Base-by-base conservation (phyloP, 1,140 invertebrate genomes). In the Chelonus insularis region DNA sequence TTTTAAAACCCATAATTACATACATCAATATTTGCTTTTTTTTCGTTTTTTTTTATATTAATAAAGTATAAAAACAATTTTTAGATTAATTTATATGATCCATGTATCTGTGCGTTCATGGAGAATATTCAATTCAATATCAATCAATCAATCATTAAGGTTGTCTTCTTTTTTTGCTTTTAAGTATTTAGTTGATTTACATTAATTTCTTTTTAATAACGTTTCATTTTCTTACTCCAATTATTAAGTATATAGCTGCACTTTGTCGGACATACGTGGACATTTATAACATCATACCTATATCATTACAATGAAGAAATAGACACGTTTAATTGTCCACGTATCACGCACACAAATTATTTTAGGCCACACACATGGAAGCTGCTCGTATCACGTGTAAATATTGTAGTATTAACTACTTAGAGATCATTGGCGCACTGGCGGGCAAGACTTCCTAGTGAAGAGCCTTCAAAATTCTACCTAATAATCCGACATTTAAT, bases 401-500 rank as follows among this genome's bases (percentile, higher is more conserved):
- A 55, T 55, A 55, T 18, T 55, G 18, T 55, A 23, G 34, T 29
- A 29, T 37, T 39, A 55, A 18, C 52, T 36, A 55, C 43, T 57
- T 25, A 57, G 63, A 65, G 59, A 65, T 65, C 63, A 64, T 52
- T 52, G 37, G 37, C 47, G 50, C 36, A 48, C 25, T 50, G n/a
- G 37, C 59, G 56, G 4, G 12, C 12, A 9, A 41, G 41, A 50
- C 57, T 45, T 36, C 41, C 11, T 39, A 21, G 29, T 57, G 8
- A 47, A 20, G 43, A 45, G 36, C 51, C 43, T 32, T 32, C 32
- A n/a, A 25, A 36, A 59, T 36, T 47, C 32, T 47, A 51, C 18
- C 48, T 57, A 57, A 50, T 29, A 39, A 60, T 64, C 20, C 57
- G 52, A 60, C 55, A 57, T 37, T 41, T 36, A 60, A 60, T 50